Conservation (phyloP, 1,140 invertebrate genomes). For the Battus philenor region DNA sequence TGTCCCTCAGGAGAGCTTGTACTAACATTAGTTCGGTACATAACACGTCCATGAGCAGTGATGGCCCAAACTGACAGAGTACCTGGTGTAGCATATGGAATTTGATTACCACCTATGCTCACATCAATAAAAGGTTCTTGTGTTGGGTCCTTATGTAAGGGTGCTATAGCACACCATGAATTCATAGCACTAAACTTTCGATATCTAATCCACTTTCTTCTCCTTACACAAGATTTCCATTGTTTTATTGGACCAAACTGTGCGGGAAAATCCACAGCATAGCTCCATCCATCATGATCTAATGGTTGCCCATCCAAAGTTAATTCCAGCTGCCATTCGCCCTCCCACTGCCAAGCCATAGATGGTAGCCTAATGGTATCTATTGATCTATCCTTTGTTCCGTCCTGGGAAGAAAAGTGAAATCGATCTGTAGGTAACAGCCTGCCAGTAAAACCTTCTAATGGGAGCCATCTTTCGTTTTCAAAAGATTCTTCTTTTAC, state of each 20-base stretch:
- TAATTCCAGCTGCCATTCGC: conserved; percentile 93
- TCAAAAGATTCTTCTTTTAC: conserved; percentile 94
- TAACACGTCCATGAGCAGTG: conserved; percentile 90
- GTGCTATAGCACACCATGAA: conserved; percentile 93
- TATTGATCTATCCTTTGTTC: conserved; percentile 84
- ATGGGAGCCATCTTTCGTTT: conserved; percentile 95
- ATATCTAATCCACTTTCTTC: conserved; percentile 92
- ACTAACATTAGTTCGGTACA: conserved; percentile 88
- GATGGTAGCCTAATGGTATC: conserved; percentile 90
- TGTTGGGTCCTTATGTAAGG: conserved; percentile 91
- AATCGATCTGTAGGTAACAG: conserved; percentile 91
- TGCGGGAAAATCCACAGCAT: conserved; percentile 93
- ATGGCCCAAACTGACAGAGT: conserved; percentile 92
- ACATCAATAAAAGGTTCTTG: conserved; percentile 87
- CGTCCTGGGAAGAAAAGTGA: conserved; percentile 90
- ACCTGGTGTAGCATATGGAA: conserved; percentile 84
- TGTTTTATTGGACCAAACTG: conserved; percentile 88
- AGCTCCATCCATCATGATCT: conserved; percentile 95
- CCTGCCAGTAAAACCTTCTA: conserved; percentile 89
- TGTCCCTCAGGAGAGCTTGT: conserved; percentile 89
- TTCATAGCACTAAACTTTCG: conserved; percentile 91
- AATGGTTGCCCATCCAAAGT: conserved; percentile 91
- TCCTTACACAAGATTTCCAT: conserved; percentile 93
- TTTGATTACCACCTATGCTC: conserved; percentile 87
- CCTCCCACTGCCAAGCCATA: conserved; percentile 96